Evolutionary conservation across 2,888 invertebrate genomes (phyloP), one percentile per base, ranked within the genome.

Genomic region (Himalopsyche kuldschensis): DNA sequence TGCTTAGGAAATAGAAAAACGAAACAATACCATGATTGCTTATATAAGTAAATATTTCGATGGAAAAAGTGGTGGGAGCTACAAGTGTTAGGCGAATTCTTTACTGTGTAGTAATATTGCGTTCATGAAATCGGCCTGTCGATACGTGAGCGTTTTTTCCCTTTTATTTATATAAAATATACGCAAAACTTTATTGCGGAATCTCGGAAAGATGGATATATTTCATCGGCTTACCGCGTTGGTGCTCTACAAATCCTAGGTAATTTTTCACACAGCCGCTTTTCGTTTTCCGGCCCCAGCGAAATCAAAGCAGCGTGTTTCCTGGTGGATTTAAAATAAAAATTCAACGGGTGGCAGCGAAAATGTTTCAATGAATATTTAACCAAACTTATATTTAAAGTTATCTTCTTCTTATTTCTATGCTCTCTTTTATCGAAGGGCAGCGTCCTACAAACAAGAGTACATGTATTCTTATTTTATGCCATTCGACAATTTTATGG

Each of bases 181-280:
- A 69, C 69, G 69, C 69, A 69, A 77, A 41, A 55, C 63, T 79
- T 83, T 83, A 81, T 84, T 84, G 81, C 48, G 84, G 83, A 85
- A 85, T 85, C 84, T 83, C 81, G 80, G 84, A 80, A 80, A 80
- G 79, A 79, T 47, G 69, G 82, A 84, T 84, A 85, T 85, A 85
- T 85, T 85, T 85, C 83, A 84, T 81, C 81, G 85, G 84, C 85
- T 85, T 85, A 83, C 84, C 85, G 81, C 84, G 82, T 84, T 83
- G 84, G 83, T 83, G 79, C 76, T 76, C 81, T 81, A 85, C 85
- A 85, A 85, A 85, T 85, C 85, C 85, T 63, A 63, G 76, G 84
- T 69, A 82, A 85, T 85, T 85, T 85, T 85, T 84, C 83, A 85
- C 85, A 75, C 80, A 69, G 69, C 69, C 69, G 69, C 32, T 31